Conservation (phyloP, 2,113 vertebrate species). For the Lipophrys pholis region DNA sequence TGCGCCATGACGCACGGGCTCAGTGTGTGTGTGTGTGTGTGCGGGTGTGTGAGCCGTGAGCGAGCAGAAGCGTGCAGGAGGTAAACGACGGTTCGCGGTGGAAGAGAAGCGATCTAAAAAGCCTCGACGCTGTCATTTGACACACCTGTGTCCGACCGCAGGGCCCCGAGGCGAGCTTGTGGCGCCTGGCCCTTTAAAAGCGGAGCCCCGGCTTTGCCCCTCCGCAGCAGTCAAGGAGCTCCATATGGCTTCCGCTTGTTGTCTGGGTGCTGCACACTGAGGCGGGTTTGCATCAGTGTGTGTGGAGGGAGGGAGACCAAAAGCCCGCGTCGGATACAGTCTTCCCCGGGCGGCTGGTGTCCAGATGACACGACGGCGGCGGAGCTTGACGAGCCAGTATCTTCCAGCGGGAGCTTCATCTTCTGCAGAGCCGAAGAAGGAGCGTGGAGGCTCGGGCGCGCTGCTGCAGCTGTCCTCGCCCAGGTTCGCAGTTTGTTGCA, state of each 20-base stretch:
- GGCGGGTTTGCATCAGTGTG: neutral
- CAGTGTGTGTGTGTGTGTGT: neutral
- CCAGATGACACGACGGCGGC: constrained; percentile 63
- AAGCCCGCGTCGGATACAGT: constrained; percentile 26
- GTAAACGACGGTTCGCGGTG: neutral
- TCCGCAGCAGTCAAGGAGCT: constrained; percentile 55
- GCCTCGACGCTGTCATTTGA: constrained; percentile 51
- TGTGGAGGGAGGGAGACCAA: neutral
- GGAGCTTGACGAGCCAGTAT: constrained; percentile 42
- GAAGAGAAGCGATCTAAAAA: no score
- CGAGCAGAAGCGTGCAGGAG: constrained; percentile 17
- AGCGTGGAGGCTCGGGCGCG: constrained; percentile 48
- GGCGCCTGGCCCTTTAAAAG: constrained; percentile 84
- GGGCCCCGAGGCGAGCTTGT: constrained; percentile 19
- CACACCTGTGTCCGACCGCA: constrained; percentile 35
- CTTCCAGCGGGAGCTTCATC: constrained; percentile 38
- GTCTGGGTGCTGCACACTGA: constrained; percentile 40
- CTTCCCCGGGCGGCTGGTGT: constrained; percentile 40
- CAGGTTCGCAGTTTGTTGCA: constrained; percentile 53
- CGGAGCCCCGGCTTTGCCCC: constrained; percentile 54
- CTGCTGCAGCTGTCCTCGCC: constrained; percentile 67
- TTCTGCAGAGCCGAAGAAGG: constrained; percentile 40
- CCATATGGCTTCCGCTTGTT: constrained; percentile 68
- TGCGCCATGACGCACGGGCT: neutral
- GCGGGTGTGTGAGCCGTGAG: no score